Evolutionary conservation across 2,797 vertebrate genomes (phyloP).

Genomic region (Chromobotia macracanthus): DNA sequence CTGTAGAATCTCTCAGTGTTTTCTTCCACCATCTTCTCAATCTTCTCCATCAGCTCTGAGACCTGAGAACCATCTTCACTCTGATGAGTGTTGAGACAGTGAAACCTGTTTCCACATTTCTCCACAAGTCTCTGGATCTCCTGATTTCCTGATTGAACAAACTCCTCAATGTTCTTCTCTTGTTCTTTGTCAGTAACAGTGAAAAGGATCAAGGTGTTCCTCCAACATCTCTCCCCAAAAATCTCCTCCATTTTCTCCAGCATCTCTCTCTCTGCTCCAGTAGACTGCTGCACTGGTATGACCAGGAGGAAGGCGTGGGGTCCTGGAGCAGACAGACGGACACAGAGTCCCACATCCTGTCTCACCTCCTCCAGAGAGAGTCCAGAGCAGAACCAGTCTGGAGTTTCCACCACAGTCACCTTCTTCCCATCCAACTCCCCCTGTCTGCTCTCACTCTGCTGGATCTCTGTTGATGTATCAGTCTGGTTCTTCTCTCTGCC

Average conservation of each 20-base stretch:
- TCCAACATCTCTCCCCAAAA: slow-evolving; percentile 44
- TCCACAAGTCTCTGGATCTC: slow-evolving; percentile 30
- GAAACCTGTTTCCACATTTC: slow-evolving; percentile 47
- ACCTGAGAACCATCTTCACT: slow-evolving; percentile 32
- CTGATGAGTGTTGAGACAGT: slow-evolving; percentile 43
- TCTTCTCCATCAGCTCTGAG: slow-evolving; percentile 39
- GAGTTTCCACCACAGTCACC: slow-evolving; percentile 52
- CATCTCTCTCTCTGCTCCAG: slow-evolving; percentile 28
- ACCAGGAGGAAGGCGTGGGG: slow-evolving; percentile 66
- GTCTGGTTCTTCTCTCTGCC: too few species aligned
- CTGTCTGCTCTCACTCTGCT: slow-evolving; percentile 40
- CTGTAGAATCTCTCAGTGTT: slow-evolving; percentile 32
- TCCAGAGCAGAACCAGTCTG: slow-evolving; percentile 50
- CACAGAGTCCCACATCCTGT: slow-evolving; percentile 56
- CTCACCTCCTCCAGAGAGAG: slow-evolving; percentile 44
- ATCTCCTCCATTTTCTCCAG: slow-evolving; percentile 53
- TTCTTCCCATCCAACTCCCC: slow-evolving; percentile 44
- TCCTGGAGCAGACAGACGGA: slow-evolving; percentile 60
- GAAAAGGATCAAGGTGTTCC: slow-evolving; percentile 43
- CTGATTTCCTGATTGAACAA: slow-evolving; percentile 37
- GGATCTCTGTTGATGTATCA: slow-evolving; percentile 15
- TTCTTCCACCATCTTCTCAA: slow-evolving; percentile 23
- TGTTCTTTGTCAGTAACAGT: slow-evolving; percentile 32
- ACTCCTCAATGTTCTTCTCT: slow-evolving; percentile 21
- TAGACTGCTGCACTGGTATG: slow-evolving; percentile 59